A percentile compares a stretch with the other conserved stretches of the same genome.
These are phyloP conservation scores for Dicranocentrus wangi DNA, from an alignment of 2,888 invertebrate genomes.

Conservation along the genomic window DNA sequence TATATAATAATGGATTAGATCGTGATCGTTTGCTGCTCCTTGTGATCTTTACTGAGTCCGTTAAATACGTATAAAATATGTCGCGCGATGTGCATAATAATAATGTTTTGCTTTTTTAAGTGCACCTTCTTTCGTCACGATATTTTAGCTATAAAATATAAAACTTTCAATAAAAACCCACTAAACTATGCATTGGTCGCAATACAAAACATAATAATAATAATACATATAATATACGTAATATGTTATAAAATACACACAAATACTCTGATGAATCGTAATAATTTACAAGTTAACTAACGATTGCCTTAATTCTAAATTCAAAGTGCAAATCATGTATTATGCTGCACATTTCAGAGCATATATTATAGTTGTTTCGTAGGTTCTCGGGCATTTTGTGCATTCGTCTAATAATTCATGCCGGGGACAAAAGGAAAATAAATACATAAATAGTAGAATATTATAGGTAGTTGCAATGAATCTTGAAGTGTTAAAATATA, in stretches of 20 bases:
- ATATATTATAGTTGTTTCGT: neutral
- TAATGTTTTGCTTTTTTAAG: neutral
- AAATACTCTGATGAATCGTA: conserved; percentile 20
- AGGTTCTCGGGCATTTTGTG: neutral
- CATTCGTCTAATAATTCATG: neutral
- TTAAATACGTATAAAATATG: conserved; percentile 6
- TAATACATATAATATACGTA: conserved; percentile 7
- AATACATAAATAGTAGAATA: too few species aligned
- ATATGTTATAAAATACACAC: neutral
- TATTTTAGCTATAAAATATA: conserved; percentile 1
- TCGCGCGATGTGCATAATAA: neutral
- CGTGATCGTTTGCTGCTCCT: conserved; percentile 27
- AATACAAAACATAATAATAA: neutral
- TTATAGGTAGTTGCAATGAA: too few species aligned
- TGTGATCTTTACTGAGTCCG: conserved; percentile 43
- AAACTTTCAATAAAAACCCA: neutral
- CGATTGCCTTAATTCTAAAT: conserved; percentile 32
- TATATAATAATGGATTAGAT: neutral
- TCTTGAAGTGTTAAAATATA: too few species aligned
- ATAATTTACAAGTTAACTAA: conserved; percentile 14
- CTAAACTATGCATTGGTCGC: neutral
- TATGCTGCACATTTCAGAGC: neutral
- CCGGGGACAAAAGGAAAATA: too few species aligned
- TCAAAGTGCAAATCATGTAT: conserved; percentile 15
- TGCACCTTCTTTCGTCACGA: neutral